Conservation (phyloP, 2,888 invertebrate species). For the Chydorus sphaericus region DNA sequence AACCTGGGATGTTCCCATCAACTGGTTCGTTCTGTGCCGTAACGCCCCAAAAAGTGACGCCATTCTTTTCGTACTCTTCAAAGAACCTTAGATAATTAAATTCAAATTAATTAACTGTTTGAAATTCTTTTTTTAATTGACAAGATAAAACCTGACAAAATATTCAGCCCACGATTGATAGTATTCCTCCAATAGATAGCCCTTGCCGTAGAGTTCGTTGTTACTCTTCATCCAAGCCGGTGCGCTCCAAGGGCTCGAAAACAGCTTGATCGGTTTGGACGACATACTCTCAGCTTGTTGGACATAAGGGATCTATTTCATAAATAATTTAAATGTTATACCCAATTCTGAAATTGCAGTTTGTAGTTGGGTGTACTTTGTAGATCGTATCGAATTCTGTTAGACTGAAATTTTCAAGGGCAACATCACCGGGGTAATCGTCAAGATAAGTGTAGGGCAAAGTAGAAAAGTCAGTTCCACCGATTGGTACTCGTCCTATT, state of each 20-base stretch:
- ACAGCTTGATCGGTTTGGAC: constrained; percentile 26
- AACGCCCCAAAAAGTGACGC: constrained; percentile 60
- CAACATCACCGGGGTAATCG: constrained; percentile 36
- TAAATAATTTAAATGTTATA: background rate
- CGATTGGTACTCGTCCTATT: constrained; percentile 66
- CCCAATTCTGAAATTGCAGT: background rate
- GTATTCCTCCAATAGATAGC: constrained; percentile 34
- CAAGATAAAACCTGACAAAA: constrained; percentile 44
- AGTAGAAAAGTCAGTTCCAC: constrained; percentile 72
- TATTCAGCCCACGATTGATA: constrained; percentile 72
- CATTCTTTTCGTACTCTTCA: constrained; percentile 52
- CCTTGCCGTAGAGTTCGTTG: constrained; percentile 32
- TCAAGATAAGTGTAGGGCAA: constrained; percentile 68
- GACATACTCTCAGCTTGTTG: constrained; percentile 18
- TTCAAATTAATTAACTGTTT: background rate
- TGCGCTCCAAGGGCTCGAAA: constrained; percentile 39
- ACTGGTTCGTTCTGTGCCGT: constrained; percentile 79
- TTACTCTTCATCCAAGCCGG: constrained; percentile 42
- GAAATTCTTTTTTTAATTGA: constrained; percentile 23
- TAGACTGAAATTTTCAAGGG: constrained; percentile 48
- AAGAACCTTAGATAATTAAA: constrained; percentile 44
- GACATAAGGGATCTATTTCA: constrained; percentile 16
- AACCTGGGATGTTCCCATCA: constrained; percentile 42
- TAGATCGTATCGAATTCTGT: constrained; percentile 48
- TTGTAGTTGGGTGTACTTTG: constrained; percentile 37